A percentile compares a stretch with the other conserved stretches of the same genome.
phyloP scores from a whole-genome alignment of 2,888 invertebrate genomes.

The Dilophus febrilis region DNA sequence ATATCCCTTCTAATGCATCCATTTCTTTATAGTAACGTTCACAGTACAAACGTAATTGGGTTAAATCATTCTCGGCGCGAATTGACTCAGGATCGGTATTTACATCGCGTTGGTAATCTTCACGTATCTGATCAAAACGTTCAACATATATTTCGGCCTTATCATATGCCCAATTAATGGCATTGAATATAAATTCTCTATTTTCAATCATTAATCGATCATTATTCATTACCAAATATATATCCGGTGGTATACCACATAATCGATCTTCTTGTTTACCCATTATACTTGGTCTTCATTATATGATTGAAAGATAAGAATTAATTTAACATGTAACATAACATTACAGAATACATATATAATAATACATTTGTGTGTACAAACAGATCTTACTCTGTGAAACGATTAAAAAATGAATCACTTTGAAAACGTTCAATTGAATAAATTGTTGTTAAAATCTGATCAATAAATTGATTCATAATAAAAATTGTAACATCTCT shows the following conservation, averaged over 20 bases:
- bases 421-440: slow-evolving; percentile 54
- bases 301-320: no score
- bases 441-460: slow-evolving; percentile 50
- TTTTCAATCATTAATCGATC: not conserved
- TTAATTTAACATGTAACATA: no score
- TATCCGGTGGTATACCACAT: slow-evolving; percentile 53
- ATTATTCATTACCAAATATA: slow-evolving; percentile 44
- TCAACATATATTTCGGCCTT: slow-evolving; percentile 43
- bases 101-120: slow-evolving; percentile 53
- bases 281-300: slow-evolving; percentile 65
- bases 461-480: slow-evolving; percentile 40
- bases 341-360: no score
- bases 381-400: slow-evolving; percentile 39
- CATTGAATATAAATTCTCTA: slow-evolving; percentile 34
- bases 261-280: slow-evolving; percentile 62
- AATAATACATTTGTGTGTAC: slow-evolving; percentile 4
- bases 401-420: slow-evolving; percentile 50
- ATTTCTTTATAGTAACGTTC: slow-evolving; percentile 52
- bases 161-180: slow-evolving; percentile 43
- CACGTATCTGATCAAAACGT: slow-evolving; percentile 45
- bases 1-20: slow-evolving; percentile 45
- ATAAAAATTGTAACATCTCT: slow-evolving; percentile 37
- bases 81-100: slow-evolving; percentile 44
- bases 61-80: slow-evolving; percentile 44
- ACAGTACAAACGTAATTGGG: slow-evolving; percentile 47